phyloP scores from a whole-genome alignment of 1,140 invertebrate genomes.

The Drosophila miranda region DNA sequence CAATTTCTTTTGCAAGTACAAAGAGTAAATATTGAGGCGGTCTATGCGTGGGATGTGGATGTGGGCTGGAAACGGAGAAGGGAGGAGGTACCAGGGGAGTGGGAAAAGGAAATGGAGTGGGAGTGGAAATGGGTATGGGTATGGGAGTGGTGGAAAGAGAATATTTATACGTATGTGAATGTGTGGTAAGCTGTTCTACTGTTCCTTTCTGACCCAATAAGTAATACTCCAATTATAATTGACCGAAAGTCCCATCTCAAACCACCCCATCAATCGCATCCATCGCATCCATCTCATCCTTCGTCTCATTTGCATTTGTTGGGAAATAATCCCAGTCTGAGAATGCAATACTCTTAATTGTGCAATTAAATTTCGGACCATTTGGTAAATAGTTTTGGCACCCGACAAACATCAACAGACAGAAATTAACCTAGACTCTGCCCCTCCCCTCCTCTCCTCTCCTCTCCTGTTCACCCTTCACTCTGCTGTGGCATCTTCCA shows the following conservation, averaged over 20 bases:
- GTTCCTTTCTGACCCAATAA: slow-evolving; percentile 1
- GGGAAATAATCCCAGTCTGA: too few relatives aligned
- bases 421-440: slow-evolving; percentile 51
- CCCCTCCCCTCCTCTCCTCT: too few relatives aligned
- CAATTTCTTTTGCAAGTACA: slow-evolving; percentile 82
- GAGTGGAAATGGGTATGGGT: neutral
- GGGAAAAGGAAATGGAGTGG: neutral
- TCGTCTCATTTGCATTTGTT: slow-evolving; percentile 7
- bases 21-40: slow-evolving; percentile 76
- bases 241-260: too few relatives aligned
- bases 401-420: slow-evolving; percentile 40
- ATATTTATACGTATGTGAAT: neutral
- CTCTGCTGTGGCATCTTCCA: neutral
- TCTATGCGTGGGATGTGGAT: slow-evolving; percentile 17
- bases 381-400: slow-evolving; percentile 50
- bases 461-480: neutral
- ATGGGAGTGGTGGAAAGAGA: too few relatives aligned
- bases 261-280: neutral
- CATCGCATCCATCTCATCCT: neutral
- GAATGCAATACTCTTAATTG: slow-evolving; percentile 14
- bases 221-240: too few relatives aligned
- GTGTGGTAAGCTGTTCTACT: neutral
- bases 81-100: neutral
- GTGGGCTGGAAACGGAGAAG: neutral
- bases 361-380: slow-evolving; percentile 50